These are phyloP conservation scores for Pogoniulus pusillus DNA, from an alignment of 2,797 vertebrate species.

Conservation along the genomic window DNA sequence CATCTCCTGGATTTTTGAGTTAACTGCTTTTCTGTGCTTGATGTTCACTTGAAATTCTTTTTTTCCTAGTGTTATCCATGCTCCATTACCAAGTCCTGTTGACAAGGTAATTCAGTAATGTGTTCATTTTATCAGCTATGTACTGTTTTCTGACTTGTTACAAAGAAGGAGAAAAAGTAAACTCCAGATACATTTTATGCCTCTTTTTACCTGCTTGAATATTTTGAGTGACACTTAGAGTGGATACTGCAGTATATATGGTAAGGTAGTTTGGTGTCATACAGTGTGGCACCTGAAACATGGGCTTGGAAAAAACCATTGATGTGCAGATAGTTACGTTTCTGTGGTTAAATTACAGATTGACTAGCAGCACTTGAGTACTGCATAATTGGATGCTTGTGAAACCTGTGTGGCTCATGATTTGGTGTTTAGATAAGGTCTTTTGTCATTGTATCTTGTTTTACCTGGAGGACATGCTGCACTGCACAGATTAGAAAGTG, in stretches of 20 bases:
- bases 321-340: not conserved
- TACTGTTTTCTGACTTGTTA: not conserved
- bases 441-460: not conserved
- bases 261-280: not conserved
- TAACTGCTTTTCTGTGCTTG: not conserved
- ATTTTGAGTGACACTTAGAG: not conserved
- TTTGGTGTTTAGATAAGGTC: not conserved
- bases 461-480: not conserved
- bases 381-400: not conserved
- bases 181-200: not conserved
- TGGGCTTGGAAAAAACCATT: not conserved
- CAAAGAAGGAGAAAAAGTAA: not conserved
- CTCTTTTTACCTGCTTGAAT: not conserved
- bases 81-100: conserved; percentile 94
- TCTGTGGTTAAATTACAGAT: not conserved
- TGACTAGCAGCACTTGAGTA: not conserved
- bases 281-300: not conserved
- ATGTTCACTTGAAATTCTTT: not conserved
- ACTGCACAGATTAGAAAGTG: not conserved
- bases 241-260: not conserved
- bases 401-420: not conserved
- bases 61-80: conserved; percentile 93
- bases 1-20: not conserved
- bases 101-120: conserved; percentile 91
- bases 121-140: not conserved